A percentile compares a stretch with the other conserved stretches of the same genome.
Conservation (phyloP, 2,113 vertebrate genomes). For the Bolborhynchus lineola region DNA sequence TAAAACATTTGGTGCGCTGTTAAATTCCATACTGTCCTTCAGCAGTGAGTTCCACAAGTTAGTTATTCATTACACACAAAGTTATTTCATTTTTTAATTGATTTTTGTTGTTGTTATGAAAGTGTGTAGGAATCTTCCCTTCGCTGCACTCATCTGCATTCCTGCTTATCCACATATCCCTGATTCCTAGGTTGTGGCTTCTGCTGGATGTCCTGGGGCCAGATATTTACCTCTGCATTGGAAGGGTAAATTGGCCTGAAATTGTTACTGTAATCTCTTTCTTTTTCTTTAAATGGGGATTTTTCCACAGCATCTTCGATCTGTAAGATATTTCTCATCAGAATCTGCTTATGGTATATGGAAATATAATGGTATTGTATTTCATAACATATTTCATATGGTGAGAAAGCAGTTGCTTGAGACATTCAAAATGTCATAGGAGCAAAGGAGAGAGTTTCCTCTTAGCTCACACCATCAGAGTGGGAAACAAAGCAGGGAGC, state of each 20-base stretch:
- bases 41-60: background rate
- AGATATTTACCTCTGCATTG: background rate
- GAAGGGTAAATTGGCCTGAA: background rate
- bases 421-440: background rate
- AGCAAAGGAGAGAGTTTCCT: background rate
- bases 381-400: background rate
- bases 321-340: background rate
- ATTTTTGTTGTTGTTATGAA: background rate
- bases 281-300: background rate
- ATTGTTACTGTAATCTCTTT: background rate
- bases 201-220: background rate
- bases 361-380: background rate
- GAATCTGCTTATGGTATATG: background rate
- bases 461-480: background rate
- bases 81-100: background rate
- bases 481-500: background rate
- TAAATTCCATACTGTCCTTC: background rate
- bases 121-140: background rate
- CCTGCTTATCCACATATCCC: background rate
- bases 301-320: background rate
- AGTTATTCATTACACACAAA: background rate
- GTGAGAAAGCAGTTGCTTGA: background rate
- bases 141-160: background rate
- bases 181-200: background rate
- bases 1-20: background rate